A percentile compares a stretch with the other conserved stretches of the same genome.
Evolutionary conservation across 1,140 invertebrate species (phyloP).

Genomic region (Lepidotrigona ventralis): DNA sequence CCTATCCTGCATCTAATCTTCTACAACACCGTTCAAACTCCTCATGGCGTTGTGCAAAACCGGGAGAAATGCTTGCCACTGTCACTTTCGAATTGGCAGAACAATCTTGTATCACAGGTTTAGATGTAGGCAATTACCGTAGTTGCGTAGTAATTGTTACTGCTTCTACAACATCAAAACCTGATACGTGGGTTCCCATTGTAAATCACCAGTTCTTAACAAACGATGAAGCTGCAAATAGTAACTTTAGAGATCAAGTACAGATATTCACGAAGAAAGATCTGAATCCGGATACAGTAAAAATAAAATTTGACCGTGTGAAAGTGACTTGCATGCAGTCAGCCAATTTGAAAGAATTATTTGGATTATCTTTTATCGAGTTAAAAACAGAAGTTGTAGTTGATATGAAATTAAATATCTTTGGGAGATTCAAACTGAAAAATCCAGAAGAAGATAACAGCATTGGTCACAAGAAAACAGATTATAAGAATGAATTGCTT

Average conservation of each 20-base stretch:
- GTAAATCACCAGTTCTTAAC: conserved; percentile 75
- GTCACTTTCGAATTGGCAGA: conserved; percentile 74
- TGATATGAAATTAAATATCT: conserved; percentile 73
- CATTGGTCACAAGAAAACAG: conserved; percentile 57
- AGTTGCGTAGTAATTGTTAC: conserved; percentile 74
- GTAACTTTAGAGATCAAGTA: conserved; percentile 75
- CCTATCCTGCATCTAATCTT: conserved; percentile 73
- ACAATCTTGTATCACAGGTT: conserved; percentile 71
- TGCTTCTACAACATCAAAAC: conserved; percentile 70
- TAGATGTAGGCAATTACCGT: conserved; percentile 77
- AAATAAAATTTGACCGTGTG: conserved; percentile 74
- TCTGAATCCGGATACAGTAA: conserved; percentile 70
- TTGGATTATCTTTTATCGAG: conserved; percentile 73
- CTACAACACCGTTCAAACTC: conserved; percentile 65
- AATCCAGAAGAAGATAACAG: conserved; percentile 49
- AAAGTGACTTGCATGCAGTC: conserved; percentile 78
- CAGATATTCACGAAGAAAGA: conserved; percentile 77
- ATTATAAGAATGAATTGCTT: conserved; percentile 68
- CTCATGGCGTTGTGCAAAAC: conserved; percentile 75
- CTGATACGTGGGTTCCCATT: conserved; percentile 75
- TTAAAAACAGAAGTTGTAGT: conserved; percentile 72
- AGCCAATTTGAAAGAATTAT: conserved; percentile 74
- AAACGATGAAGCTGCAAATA: conserved; percentile 74
- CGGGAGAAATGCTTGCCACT: conserved; percentile 72
- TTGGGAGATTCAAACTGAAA: conserved; percentile 76